These are phyloP conservation scores for Phalanger gymnotis DNA, from an alignment of 2,797 vertebrate genomes.

Conservation along the genomic window DNA sequence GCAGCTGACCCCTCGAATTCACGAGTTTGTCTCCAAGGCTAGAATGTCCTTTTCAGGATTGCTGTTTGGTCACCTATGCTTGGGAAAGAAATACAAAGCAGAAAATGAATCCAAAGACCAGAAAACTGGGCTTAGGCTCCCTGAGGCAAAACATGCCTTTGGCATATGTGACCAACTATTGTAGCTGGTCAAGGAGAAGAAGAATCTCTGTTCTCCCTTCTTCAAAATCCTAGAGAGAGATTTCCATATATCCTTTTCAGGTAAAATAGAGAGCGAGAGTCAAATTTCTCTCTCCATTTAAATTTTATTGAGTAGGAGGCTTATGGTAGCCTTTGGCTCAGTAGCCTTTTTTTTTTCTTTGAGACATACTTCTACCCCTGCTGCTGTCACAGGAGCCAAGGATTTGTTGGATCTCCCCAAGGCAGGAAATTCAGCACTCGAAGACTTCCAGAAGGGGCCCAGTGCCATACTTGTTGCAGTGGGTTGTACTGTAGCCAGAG, in stretches of 20 bases:
- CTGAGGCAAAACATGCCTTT: neutral
- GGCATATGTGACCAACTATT: neutral
- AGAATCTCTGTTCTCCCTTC: neutral
- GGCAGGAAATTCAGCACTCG: neutral
- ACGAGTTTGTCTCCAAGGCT: too few relatives aligned
- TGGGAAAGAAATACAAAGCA: neutral
- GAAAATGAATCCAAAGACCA: neutral
- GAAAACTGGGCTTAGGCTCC: neutral
- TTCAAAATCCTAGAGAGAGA: neutral
- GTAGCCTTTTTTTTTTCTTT: too few relatives aligned
- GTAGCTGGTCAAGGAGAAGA: neutral
- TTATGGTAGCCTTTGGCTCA: too few relatives aligned
- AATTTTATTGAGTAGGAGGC: neutral
- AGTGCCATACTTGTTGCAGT: neutral
- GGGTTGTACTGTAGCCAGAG: neutral
- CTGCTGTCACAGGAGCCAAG: neutral
- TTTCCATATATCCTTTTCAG: neutral
- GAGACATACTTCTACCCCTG: neutral
- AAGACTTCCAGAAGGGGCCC: neutral
- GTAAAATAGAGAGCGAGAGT: neutral
- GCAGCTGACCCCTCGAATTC: too few relatives aligned
- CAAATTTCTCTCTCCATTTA: neutral
- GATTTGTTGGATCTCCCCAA: neutral
- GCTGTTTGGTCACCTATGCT: neutral
- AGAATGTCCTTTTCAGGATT: too few relatives aligned